Evolutionary conservation across 2,797 vertebrate genomes (phyloP).

Genomic region (Agapornis canus): DNA sequence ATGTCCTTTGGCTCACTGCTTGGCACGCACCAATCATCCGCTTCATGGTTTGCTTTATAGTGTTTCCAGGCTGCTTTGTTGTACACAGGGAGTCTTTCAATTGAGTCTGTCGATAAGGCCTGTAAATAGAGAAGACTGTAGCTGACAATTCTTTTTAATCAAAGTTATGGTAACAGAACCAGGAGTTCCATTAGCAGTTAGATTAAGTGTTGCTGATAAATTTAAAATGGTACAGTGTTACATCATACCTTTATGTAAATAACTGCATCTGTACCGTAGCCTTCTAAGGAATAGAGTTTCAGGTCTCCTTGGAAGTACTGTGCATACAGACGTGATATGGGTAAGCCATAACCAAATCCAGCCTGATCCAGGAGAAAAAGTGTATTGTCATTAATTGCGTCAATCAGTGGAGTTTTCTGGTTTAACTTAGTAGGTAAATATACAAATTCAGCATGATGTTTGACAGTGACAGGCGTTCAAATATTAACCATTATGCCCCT

Average conservation of each 20-base stretch:
- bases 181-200: neutral
- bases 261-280: constrained; percentile 92
- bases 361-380: constrained; percentile 80
- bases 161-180: neutral
- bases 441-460: neutral
- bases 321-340: constrained; percentile 95
- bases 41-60: constrained; percentile 92
- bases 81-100: constrained; percentile 95
- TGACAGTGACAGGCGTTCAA: neutral
- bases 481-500: neutral
- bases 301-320: constrained; percentile 98
- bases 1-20: constrained; percentile 98
- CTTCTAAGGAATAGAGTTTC: constrained; percentile 96
- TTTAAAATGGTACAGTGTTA: neutral
- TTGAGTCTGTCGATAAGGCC: constrained; percentile 95
- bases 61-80: constrained; percentile 98
- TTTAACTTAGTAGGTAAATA: neutral
- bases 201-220: neutral
- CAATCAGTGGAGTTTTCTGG: neutral
- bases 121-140: constrained; percentile 56
- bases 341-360: constrained; percentile 95
- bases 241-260: constrained; percentile 92
- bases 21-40: constrained; percentile 96
- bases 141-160: neutral
- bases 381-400: neutral